Percentiles rank a stretch among this genome's conserved stretches.
Conservation (phyloP, 37 sponge, comb jelly and placozoan species). For the Crambe crambe region DNA sequence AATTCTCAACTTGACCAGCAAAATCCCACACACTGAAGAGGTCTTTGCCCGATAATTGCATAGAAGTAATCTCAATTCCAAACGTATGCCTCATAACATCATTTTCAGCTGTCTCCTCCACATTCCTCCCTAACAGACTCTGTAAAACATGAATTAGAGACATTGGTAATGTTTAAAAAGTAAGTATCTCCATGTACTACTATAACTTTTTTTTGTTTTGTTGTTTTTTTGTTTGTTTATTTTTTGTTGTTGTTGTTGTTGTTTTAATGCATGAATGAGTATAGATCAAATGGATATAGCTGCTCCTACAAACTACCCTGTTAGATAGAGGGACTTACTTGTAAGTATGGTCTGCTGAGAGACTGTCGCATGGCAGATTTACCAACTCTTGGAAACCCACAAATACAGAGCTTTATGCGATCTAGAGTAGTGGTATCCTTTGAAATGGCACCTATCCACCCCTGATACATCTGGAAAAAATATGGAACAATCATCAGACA, state of each 20-base stretch:
- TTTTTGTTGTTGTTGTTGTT: too few relatives aligned
- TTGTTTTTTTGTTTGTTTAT: too few relatives aligned
- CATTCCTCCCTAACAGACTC: conserved; percentile 21
- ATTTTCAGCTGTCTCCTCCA: conserved; percentile 15
- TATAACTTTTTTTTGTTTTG: not conserved
- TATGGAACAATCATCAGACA: not conserved
- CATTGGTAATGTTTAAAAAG: not conserved
- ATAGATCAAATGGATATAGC: too few relatives aligned
- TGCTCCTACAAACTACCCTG: too few relatives aligned
- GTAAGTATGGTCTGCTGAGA: conserved; percentile 44
- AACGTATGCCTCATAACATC: conserved; percentile 33
- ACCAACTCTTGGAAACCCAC: conserved; percentile 61
- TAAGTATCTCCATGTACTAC: not conserved
- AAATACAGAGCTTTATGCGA: conserved; percentile 78
- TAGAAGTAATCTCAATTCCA: conserved; percentile 61
- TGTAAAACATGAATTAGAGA: not conserved
- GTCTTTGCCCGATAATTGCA: conserved; percentile 51
- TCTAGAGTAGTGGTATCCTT: conserved; percentile 50
- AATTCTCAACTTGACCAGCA: conserved; percentile 78
- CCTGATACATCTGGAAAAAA: conserved; percentile 51
- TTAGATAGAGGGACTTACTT: not conserved
- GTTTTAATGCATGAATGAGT: too few relatives aligned
- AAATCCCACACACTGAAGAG: conserved; percentile 79
- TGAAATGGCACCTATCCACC: conserved; percentile 62
- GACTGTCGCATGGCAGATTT: conserved; percentile 67